phyloP scores from a whole-genome alignment of 2,797 vertebrate species.

The Anas georgica region DNA sequence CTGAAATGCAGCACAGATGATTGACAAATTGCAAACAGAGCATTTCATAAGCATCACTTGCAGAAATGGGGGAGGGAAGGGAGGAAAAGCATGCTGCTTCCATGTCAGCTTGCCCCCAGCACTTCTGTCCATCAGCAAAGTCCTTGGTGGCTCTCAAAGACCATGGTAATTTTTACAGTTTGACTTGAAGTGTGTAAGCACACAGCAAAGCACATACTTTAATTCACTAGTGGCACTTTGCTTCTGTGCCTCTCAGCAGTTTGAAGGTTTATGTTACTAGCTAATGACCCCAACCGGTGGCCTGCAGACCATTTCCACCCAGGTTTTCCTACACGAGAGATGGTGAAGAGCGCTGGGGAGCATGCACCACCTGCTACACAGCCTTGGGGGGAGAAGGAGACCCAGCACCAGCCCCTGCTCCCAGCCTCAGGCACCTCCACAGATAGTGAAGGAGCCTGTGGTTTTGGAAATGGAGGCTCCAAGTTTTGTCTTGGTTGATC shows the following conservation, averaged over 20 bases:
- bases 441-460: not conserved
- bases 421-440: not conserved
- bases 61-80: not conserved
- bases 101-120: not conserved
- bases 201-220: not conserved
- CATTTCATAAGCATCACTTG: not conserved
- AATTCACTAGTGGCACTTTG: not conserved
- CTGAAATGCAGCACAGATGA: not conserved
- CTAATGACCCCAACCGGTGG: not conserved
- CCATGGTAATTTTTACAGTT: accelerated
- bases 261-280: not conserved
- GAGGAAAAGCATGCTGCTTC: not conserved
- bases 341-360: not conserved
- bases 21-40: not conserved
- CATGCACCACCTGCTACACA: not conserved
- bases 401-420: not conserved
- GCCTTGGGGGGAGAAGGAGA: not conserved
- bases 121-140: not conserved
- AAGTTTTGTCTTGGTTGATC: not conserved
- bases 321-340: not conserved
- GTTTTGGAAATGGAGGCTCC: not conserved
- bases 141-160: not conserved
- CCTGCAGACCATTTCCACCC: not conserved
- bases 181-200: not conserved
- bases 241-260: not conserved